These are phyloP conservation scores for Tetraneura akinire DNA, from an alignment of 1,140 invertebrate genomes.

Conservation along the genomic window DNA sequence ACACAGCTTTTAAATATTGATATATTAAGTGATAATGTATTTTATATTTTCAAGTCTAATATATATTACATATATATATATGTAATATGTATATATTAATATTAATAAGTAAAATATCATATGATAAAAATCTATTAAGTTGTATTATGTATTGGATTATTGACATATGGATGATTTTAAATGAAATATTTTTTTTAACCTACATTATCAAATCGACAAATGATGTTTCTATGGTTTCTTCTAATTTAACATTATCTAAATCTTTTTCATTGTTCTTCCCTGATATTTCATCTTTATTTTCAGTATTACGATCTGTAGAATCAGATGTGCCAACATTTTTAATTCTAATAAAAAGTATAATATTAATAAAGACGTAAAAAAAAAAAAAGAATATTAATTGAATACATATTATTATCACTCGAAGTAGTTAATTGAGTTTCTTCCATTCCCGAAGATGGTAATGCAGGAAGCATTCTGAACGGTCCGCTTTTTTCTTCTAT, in stretches of 20 bases:
- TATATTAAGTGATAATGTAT: no score
- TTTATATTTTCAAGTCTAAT: no score
- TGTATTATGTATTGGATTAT: no score
- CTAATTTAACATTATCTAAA: constrained; percentile 55
- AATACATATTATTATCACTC: constrained; percentile 28
- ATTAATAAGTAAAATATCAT: no score
- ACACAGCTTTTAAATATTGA: no score
- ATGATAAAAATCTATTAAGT: no score
- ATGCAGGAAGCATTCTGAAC: constrained; percentile 68
- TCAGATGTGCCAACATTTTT: constrained; percentile 76
- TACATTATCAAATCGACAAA: constrained; percentile 76
- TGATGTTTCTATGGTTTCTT: constrained; percentile 64
- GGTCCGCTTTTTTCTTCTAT: constrained; percentile 70
- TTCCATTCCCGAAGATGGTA: constrained; percentile 68
- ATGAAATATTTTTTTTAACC: background rate
- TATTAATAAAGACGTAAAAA: background rate
- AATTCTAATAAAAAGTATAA: constrained; percentile 60
- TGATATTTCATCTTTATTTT: background rate
- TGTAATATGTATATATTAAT: no score
- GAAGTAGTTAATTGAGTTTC: constrained; percentile 3
- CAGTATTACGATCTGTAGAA: background rate
- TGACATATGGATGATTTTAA: no score
- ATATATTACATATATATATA: no score
- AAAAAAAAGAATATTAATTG: background rate
- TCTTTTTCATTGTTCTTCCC: background rate